A percentile compares a stretch with the other conserved stretches of the same genome.
phyloP scores from a whole-genome alignment of 2,113 vertebrate genomes.

The Marmota monax region DNA sequence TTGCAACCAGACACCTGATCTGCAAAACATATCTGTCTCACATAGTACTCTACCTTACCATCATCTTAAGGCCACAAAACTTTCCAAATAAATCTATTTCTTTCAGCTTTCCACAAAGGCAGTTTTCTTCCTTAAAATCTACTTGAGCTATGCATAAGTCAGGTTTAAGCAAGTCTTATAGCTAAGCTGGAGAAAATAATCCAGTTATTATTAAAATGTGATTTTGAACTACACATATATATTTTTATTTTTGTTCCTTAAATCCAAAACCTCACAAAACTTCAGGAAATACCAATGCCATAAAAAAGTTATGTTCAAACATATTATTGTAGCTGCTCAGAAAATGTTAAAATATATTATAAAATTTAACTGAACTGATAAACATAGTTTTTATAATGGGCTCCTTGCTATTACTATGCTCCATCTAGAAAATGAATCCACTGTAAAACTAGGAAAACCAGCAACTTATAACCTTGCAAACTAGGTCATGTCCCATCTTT shows the following conservation, averaged over 20 bases:
- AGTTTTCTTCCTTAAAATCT: slow-evolving; percentile 3
- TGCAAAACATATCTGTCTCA: neutral
- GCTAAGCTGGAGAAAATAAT: neutral
- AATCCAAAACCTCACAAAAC: slow-evolving; percentile 41
- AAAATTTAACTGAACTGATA: slow-evolving; percentile 42
- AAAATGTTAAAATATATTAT: slow-evolving; percentile 41
- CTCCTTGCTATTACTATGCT: neutral
- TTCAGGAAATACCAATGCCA: slow-evolving; percentile 11
- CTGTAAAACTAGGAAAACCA: slow-evolving; percentile 60
- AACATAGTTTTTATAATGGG: neutral
- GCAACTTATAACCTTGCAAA: slow-evolving; percentile 68
- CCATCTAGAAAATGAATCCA: neutral
- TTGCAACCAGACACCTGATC: neutral
- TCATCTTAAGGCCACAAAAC: neutral
- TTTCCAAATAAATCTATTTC: neutral
- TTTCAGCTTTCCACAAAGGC: neutral
- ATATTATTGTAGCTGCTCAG: neutral
- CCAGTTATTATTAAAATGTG: neutral
- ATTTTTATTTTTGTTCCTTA: slow-evolving; percentile 14
- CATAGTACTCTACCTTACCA: neutral
- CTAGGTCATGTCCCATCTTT: slow-evolving; percentile 59
- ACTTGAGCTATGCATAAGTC: neutral
- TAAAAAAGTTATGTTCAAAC: slow-evolving; percentile 7
- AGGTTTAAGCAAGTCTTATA: neutral
- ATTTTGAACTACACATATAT: neutral